Evolutionary conservation across 2,888 invertebrate genomes (phyloP).

Genomic region (Pyrochroa serraticornis): DNA sequence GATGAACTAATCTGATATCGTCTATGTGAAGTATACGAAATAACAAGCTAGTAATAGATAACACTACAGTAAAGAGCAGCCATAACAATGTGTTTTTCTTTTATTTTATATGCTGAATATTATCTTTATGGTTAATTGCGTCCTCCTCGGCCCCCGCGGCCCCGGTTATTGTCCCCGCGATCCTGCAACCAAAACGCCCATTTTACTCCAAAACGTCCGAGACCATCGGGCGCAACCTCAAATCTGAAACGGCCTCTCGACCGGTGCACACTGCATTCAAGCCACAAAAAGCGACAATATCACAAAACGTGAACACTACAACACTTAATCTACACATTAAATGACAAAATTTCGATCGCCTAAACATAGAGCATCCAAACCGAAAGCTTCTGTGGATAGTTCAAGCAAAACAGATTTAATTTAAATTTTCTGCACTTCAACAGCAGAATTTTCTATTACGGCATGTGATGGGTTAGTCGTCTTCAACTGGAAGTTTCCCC

Average conservation of each 20-base stretch:
- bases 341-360: no score
- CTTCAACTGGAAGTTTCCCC: no score
- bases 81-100: slow-evolving; percentile 48
- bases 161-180: slow-evolving; percentile 50
- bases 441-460: no score
- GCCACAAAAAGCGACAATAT: no score
- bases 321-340: no score
- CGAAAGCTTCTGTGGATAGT: no score
- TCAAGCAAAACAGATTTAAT: slow-evolving; percentile 6
- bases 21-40: slow-evolving; percentile 45
- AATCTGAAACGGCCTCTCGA: no score
- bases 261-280: no score
- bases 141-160: slow-evolving; percentile 51
- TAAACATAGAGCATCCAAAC: no score
- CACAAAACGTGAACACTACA: no score
- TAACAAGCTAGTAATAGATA: slow-evolving; percentile 52
- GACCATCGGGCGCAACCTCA: background rate
- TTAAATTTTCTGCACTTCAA: background rate
- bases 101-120: slow-evolving; percentile 34
- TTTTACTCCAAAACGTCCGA: background rate
- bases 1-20: slow-evolving; percentile 44
- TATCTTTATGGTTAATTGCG: slow-evolving; percentile 44
- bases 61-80: slow-evolving; percentile 53
- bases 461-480: no score
- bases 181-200: slow-evolving; percentile 47